Evolutionary conservation across 2,113 vertebrate species (phyloP).

Genomic region (Bujurquina vittata): DNA sequence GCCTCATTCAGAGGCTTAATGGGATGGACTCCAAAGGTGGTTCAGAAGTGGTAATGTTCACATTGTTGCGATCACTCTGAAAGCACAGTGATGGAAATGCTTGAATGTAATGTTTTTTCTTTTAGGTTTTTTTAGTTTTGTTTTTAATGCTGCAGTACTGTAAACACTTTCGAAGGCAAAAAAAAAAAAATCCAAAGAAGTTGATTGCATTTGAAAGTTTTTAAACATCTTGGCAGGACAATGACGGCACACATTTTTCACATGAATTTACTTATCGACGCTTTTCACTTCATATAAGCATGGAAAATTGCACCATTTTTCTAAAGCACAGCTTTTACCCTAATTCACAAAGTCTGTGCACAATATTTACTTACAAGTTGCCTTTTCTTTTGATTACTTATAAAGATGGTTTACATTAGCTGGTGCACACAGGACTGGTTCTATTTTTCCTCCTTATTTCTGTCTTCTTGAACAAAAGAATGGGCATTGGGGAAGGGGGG

Average conservation of each 20-base stretch:
- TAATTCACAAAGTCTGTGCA: neutral
- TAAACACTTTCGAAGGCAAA: slow-evolving; percentile 65
- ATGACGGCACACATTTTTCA: slow-evolving; percentile 20
- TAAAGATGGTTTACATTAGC: slow-evolving; percentile 26
- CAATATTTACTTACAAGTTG: slow-evolving; percentile 14
- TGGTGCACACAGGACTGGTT: neutral
- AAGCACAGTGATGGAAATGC: slow-evolving; percentile 54
- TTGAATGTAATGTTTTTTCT: slow-evolving; percentile 65
- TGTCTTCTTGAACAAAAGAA: slow-evolving; percentile 22
- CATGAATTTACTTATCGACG: slow-evolving; percentile 30
- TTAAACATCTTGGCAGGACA: slow-evolving; percentile 31
- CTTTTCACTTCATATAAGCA: slow-evolving; percentile 27
- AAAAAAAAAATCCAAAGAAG: slow-evolving; percentile 39
- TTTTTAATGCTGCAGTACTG: slow-evolving; percentile 75
- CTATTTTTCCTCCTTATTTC: slow-evolving; percentile 8
- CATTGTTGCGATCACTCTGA: slow-evolving; percentile 30
- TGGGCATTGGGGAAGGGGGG: neutral
- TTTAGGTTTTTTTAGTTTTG: slow-evolving; percentile 2
- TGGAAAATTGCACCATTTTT: neutral
- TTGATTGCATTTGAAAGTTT: slow-evolving; percentile 27
- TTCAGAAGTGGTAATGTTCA: slow-evolving; percentile 41
- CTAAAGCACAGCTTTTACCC: neutral
- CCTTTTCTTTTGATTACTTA: neutral
- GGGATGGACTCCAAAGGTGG: slow-evolving; percentile 14
- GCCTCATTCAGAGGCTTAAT: neutral